Evolutionary conservation across 2,797 vertebrate genomes (phyloP), one percentile per base, ranked within the genome.

Genomic region (Schizopygopsis pylzovi): DNA sequence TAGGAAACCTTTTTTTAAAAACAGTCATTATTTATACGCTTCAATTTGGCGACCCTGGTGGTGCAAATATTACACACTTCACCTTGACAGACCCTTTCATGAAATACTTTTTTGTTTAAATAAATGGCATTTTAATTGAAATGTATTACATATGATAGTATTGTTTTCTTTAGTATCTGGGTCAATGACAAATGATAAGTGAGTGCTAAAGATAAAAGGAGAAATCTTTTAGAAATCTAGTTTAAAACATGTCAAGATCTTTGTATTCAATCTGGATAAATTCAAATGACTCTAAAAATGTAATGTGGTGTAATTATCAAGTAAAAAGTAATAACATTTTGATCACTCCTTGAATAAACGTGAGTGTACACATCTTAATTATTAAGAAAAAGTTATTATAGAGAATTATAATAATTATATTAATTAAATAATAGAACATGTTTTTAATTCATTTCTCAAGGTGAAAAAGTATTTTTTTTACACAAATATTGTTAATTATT

Each of bases 111-210:
- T 25, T 41, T 61, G 22, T 61, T 61, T 2, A 45, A 43, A 43
- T 43, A 28, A 79, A 61, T 43, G 39, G 54, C 39, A 79, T 79
- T 79, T 79, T 28, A 79, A 79, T 79, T 61, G 3, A 79, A 61
- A 79, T 1, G 1, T 43, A 4, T 12, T 70, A 43, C 39, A 70
- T 6, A 43, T 41, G 12, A 43, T 37, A 37, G 11, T 15, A 43
- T 25, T 43, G 77, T 9, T 59, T 41, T 25, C 6, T 11, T 18
- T 25, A 28, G 39, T 11, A 76, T 76, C 28, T 25, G 77, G 76
- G 77, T 45, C 77, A 79, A 61, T 79, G 77, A 28, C 22, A 79
- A 79, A 61, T 79, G 10, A 25, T 33, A 33, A 33, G 33, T 33
- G 54, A 43, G 37, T 2, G 22, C 43, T 43, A 2, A 4, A 43